Conservation (phyloP, 92 coral and sea anemone genomes). For the Umimayanthus kanabou region DNA sequence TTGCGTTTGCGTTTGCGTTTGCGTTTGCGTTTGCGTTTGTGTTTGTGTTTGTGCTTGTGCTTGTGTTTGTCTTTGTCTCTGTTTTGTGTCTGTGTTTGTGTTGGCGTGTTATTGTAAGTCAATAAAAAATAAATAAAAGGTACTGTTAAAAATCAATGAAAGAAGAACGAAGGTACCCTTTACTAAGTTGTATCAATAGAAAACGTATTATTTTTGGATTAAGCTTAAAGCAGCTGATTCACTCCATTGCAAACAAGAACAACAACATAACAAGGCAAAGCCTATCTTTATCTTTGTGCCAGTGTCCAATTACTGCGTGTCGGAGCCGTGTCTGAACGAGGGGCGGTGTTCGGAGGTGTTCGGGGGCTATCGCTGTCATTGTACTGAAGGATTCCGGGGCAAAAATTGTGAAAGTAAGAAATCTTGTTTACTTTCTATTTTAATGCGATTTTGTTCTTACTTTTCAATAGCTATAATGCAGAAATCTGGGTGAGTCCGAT, state of each 20-base stretch:
- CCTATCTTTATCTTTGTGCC: neutral
- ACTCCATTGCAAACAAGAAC: neutral
- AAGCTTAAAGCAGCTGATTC: neutral
- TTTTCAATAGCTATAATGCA: too few species aligned
- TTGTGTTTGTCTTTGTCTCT: too few species aligned
- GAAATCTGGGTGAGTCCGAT: too few species aligned
- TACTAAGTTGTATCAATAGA: neutral
- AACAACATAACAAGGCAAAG: too few species aligned
- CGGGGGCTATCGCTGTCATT: slow-evolving; percentile 50
- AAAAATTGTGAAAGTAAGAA: slow-evolving; percentile 71
- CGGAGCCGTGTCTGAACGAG: slow-evolving; percentile 54
- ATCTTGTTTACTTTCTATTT: neutral
- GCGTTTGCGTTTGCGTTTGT: too few species aligned
- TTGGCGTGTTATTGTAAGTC: neutral
- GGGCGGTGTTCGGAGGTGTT: slow-evolving; percentile 53
- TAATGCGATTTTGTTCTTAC: neutral
- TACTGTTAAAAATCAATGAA: neutral
- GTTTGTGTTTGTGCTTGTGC: too few species aligned
- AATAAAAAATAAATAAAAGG: neutral
- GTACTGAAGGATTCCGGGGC: slow-evolving; percentile 57
- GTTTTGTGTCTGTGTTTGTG: too few species aligned
- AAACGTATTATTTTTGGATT: neutral
- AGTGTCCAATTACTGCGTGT: slow-evolving; percentile 53
- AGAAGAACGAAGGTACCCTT: neutral
- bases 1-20: too few species aligned